Evolutionary conservation across 2,888 invertebrate species (phyloP).

Genomic region (Agrotis ipsilon): DNA sequence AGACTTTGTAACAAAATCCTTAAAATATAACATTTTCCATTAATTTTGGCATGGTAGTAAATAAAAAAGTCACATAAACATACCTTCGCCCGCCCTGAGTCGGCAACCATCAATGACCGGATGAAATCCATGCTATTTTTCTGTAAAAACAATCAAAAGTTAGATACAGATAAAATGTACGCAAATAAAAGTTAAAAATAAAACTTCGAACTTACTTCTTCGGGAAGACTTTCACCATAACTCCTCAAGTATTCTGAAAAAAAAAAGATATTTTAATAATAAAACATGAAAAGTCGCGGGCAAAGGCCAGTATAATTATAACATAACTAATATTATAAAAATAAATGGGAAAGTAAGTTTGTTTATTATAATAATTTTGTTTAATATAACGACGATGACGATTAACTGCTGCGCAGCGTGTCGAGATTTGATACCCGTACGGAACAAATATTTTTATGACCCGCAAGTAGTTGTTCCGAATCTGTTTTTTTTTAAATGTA

Average conservation of each 20-base stretch:
- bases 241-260: conserved; percentile 77
- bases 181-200: background rate
- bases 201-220: conserved; percentile 71
- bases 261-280: conserved; percentile 9
- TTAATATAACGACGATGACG: too few relatives aligned
- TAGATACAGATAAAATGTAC: background rate
- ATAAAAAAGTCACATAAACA: conserved; percentile 20
- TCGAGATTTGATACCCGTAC: too few relatives aligned
- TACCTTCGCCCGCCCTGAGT: conserved; percentile 76
- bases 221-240: conserved; percentile 69
- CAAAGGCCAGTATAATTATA: too few relatives aligned
- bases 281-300: background rate
- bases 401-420: too few relatives aligned
- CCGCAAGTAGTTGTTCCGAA: too few relatives aligned
- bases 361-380: too few relatives aligned
- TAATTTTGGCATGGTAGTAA: background rate
- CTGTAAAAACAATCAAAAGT: conserved; percentile 53
- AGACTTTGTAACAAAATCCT: too few relatives aligned
- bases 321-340: too few relatives aligned
- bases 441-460: too few relatives aligned
- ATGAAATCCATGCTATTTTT: conserved; percentile 70
- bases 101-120: conserved; percentile 67
- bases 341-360: too few relatives aligned
- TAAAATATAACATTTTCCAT: too few relatives aligned
- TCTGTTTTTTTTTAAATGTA: too few relatives aligned